These are phyloP conservation scores for Drosophila sturtevanti DNA, from an alignment of 1,140 invertebrate genomes.

Conservation along the genomic window DNA sequence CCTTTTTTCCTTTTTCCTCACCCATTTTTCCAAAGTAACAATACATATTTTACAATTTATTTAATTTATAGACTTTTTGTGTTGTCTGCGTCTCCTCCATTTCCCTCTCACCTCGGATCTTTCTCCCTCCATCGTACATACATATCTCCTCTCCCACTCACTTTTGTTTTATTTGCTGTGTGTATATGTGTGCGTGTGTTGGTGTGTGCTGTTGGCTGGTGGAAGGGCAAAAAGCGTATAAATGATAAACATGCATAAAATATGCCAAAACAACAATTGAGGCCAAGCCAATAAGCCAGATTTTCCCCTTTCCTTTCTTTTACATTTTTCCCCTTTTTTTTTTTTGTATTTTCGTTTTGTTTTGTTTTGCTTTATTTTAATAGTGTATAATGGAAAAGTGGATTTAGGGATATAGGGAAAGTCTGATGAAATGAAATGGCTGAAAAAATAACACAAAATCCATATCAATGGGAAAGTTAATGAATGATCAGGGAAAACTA, in stretches of 20 bases:
- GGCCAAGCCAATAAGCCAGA: constrained; percentile 56
- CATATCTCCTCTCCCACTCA: neutral
- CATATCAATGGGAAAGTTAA: neutral
- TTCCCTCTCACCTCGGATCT: neutral
- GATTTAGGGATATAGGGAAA: neutral
- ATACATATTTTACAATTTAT: constrained; percentile 76
- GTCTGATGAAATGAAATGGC: neutral
- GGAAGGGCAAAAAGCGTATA: constrained; percentile 62
- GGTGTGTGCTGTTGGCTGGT: constrained; percentile 23
- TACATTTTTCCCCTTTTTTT: neutral
- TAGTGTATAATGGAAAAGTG: neutral
- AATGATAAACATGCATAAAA: constrained; percentile 79
- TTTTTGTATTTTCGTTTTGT: neutral
- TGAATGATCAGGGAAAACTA: neutral
- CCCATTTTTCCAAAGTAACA: constrained; percentile 18
- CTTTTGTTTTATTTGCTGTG: constrained; percentile 33
- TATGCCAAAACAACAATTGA: constrained; percentile 69
- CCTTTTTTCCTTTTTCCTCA: no score
- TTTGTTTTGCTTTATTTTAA: constrained; percentile 3
- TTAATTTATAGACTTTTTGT: constrained; percentile 71
- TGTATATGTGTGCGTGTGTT: constrained; percentile 14
- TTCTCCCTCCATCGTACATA: neutral
- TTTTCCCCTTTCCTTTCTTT: constrained; percentile 13
- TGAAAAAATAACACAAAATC: neutral
- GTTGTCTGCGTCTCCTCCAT: neutral